Conservation (phyloP, 1,140 invertebrate genomes). For the Carcinoscorpius rotundicauda region DNA sequence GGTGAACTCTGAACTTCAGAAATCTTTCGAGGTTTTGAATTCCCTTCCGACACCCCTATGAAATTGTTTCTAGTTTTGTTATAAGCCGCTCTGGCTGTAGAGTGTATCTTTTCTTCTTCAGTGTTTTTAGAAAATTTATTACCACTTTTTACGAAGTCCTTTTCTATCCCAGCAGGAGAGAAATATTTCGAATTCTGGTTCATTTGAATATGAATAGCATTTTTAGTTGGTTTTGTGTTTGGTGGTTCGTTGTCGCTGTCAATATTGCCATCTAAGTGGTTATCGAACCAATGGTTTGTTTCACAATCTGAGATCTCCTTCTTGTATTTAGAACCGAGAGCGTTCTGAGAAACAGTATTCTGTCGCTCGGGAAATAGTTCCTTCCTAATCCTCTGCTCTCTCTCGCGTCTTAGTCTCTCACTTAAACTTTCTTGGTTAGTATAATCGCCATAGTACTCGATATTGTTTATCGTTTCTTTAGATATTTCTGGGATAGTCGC, state of each 20-base stretch:
- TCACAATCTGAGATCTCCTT: slow-evolving; percentile 73
- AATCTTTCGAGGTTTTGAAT: too few relatives aligned
- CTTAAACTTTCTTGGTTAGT: slow-evolving; percentile 60
- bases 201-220: neutral
- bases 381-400: slow-evolving; percentile 8
- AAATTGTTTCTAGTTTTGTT: too few relatives aligned
- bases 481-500: slow-evolving; percentile 33
- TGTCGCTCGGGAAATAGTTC: slow-evolving; percentile 1
- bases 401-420: slow-evolving; percentile 45
- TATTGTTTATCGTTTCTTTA: slow-evolving; percentile 42
- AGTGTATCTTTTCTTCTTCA: too few relatives aligned
- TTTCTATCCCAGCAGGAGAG: too few relatives aligned
- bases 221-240: neutral
- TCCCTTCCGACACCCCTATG: neutral
- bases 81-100: too few relatives aligned
- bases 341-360: slow-evolving; percentile 39
- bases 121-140: too few relatives aligned
- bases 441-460: slow-evolving; percentile 37
- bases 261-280: slow-evolving; percentile 70
- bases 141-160: too few relatives aligned
- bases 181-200: too few relatives aligned
- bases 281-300: slow-evolving; percentile 76
- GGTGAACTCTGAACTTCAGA: neutral
- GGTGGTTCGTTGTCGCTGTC: neutral
- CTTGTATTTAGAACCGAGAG: slow-evolving; percentile 68